Evolutionary conservation across 1,140 invertebrate species (phyloP), one percentile per base, ranked within the genome.

Genomic region (Caenorhabditis inopinata): DNA sequence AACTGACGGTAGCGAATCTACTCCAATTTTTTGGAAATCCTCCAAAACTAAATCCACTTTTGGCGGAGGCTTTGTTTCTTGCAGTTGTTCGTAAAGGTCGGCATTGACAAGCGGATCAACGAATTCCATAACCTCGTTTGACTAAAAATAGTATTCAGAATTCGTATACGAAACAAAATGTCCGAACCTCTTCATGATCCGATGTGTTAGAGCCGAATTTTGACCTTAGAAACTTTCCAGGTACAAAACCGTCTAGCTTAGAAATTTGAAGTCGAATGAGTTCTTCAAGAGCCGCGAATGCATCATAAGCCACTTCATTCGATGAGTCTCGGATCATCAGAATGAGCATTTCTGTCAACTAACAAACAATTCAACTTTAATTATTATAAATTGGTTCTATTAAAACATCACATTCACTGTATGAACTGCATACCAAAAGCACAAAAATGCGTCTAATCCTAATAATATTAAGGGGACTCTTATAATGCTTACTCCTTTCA

Each of bases 221-320:
- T 1, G n/a, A 29, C 27, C n/a, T 68, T 5, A 68, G 23, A 16
- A 68, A 68, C 2, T 12, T 9, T 18, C 58, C 58, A 38, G 58
- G 58, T 2, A 42, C 29, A 1, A 68, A 68, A 11, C 7, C 58
- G 0, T 35, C n/a, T 32, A 68, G 6, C 23, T 68, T 29, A 5
- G 14, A 1, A 21, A 4, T 38, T 7, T 68, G 16, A 38, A 9
- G 2, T 21, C 38, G 35, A 4, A 68, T 35, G 0, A 68, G 58
- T 21, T 68, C 58, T 38, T 68, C 58, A 0, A 68, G 32, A 1
- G 58, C n/a, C 1, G 58, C 58, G 11, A 68, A 68, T 0, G 58
- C 58, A 21, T 68, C 58, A 29, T 68, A 68, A 68, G 58, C 58
- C 18, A 68, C 58, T 38, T 68, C 58, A 21, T 68, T 68, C n/a